phyloP scores from a whole-genome alignment of 2,113 vertebrate species.

The Lipophrys pholis region DNA sequence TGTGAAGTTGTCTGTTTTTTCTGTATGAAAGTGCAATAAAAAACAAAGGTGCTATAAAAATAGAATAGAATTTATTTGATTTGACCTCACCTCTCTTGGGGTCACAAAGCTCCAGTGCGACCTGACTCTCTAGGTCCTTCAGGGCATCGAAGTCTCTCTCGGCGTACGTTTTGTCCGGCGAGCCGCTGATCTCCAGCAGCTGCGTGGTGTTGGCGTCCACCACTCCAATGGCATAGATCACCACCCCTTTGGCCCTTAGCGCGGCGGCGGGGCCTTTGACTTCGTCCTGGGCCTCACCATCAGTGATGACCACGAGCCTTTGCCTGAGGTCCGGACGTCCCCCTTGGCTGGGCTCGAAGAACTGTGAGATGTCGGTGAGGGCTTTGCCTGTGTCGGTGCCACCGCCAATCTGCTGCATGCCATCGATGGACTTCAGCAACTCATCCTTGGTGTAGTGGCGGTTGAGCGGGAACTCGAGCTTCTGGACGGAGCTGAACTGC shows the following conservation, averaged over 20 bases:
- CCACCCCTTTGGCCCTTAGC: slow-evolving; percentile 82
- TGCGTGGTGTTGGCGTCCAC: slow-evolving; percentile 78
- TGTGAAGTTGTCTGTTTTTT: too few relatives aligned
- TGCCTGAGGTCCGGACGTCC: slow-evolving; percentile 80
- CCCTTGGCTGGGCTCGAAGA: slow-evolving; percentile 78
- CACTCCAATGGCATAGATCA: slow-evolving; percentile 86
- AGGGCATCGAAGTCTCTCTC: slow-evolving; percentile 82
- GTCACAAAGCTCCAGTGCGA: slow-evolving; percentile 84
- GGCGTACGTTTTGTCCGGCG: slow-evolving; percentile 71
- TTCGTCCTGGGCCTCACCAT: slow-evolving; percentile 83
- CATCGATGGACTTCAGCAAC: slow-evolving; percentile 66
- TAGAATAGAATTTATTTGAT: too few relatives aligned
- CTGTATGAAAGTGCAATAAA: too few relatives aligned
- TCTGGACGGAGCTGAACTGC: slow-evolving; percentile 81
- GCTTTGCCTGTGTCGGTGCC: slow-evolving; percentile 83
- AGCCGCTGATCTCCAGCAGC: slow-evolving; percentile 85
- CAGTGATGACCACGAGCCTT: slow-evolving; percentile 87
- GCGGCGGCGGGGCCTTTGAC: slow-evolving; percentile 76
- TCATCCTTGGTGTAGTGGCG: slow-evolving; percentile 52
- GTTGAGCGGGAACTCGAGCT: slow-evolving; percentile 81
- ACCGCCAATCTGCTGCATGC: slow-evolving; percentile 76
- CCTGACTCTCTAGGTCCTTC: slow-evolving; percentile 78
- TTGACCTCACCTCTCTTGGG: slow-evolving; percentile 75
- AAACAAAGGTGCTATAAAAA: too few relatives aligned
- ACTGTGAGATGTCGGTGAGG: slow-evolving; percentile 73